Base-by-base conservation (phyloP, 2,113 vertebrate genomes). In the Clarias gariepinus region DNA sequence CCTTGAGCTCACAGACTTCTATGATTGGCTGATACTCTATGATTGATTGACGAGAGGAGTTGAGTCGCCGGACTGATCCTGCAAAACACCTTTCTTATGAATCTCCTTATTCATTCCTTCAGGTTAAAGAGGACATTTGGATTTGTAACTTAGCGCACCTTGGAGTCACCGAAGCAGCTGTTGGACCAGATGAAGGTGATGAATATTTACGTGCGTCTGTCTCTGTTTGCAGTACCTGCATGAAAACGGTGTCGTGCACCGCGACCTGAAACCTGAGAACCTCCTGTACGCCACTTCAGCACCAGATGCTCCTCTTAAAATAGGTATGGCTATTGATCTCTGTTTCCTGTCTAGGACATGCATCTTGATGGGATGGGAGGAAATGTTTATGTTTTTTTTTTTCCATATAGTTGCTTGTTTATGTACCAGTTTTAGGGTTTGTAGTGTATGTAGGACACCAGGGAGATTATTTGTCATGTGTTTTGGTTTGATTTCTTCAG, bases 181-280 rank as follows among this genome's bases (percentile, higher is more conserved):
- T 47, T n/a, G 63, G 15, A 58, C n/a, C 63, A 58, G 41, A 28
- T 52, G 16, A 19, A 36, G 4, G 79, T 33, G 19, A 52, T 82
- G 69, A 73, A 28, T 58, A 81, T 84, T 84, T 84, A 87, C 82
- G 30, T 7, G 33, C 60, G 76, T 66, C 81, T 87, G 52, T 71
- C 63, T 91, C 89, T 81, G 83, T 90, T 84, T 87, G 60, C 89
- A 97, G 96, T 97, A 97, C 90, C 93, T 97, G 61, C 96, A 97
- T 93, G 96, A 96, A 93, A 96, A 97, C 90, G 96, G 96, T 7
- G 95, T 97, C 84, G 96, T 97, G 79, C 96, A 97, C 89, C 95
- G 96, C 87, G 96, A 97, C 89, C 92, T 97, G 92, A 97, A 97
- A 91, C 96, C 96, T 68, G 96, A 97, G 93, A 97, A 97, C 85